Base-by-base conservation (phyloP, 2,888 invertebrate species). In the Allygus modestus region DNA sequence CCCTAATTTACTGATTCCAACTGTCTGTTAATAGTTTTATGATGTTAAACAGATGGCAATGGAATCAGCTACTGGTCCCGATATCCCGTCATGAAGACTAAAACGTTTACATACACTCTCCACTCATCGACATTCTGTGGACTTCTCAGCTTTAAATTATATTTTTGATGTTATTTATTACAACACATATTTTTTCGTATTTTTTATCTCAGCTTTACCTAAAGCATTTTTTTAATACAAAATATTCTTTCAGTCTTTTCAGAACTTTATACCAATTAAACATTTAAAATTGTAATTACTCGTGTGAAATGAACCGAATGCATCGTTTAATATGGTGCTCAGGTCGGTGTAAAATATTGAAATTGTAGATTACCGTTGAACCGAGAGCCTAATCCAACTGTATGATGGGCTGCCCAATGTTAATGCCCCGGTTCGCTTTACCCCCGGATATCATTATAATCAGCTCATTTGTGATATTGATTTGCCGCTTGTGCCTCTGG, bases 11-110 rank as follows among this genome's bases (percentile, higher is more conserved):
- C 41, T 26, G 77, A 46, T 46, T 51, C 20, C 51, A 23, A 37
- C 73, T 41, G 73, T 73, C 73, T 73, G 73, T 73, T 73, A 73
- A 73, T 73, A 41, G 41, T 41, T 73, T 73, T 73, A 73, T 41
- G 73, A 65, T 28, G 65, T 28, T 65, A 4, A 65, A 15, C 65
- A 65, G 65, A 28, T 65, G 65, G 65, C 26, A 0, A 20, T 1
- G 28, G 31, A 65, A 17, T 65, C 28, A 31, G 28, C 23, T 58
- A 51, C 37, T 11, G 37, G n/a, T n/a, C n/a, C n/a, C n/a, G n/a
- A n/a, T n/a, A n/a, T n/a, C n/a, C n/a, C n/a, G n/a, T n/a, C n/a
- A n/a, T n/a, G n/a, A n/a, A n/a, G n/a, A n/a, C n/a, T n/a, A n/a
- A n/a, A n/a, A n/a, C n/a, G n/a, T n/a, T n/a, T n/a, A n/a, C n/a